phyloP scores from a whole-genome alignment of 2,888 invertebrate genomes.

The Caenorhabditis macrosperma region DNA sequence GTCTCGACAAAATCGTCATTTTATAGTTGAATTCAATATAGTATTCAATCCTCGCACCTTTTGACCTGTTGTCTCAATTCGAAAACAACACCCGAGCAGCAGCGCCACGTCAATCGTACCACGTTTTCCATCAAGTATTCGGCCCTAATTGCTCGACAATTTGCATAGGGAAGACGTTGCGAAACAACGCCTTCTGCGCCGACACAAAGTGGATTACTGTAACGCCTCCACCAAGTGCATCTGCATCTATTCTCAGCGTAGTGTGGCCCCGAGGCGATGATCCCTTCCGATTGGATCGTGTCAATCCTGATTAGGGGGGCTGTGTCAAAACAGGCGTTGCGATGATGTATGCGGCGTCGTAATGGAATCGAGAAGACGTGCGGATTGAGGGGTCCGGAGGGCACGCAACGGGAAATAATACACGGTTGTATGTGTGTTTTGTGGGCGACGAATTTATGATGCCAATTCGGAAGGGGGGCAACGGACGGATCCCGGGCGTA shows the following conservation, averaged over 20 bases:
- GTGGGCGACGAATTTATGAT: conserved; percentile 41
- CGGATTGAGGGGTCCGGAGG: conserved; percentile 17
- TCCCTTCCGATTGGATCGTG: conserved; percentile 38
- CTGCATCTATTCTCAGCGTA: neutral
- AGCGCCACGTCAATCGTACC: conserved; percentile 30
- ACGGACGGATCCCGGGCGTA: conserved; percentile 7
- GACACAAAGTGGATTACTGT: conserved; percentile 49
- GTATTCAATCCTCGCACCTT: conserved; percentile 5
- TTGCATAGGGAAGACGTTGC: conserved; percentile 33
- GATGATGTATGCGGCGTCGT: conserved; percentile 6
- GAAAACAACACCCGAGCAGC: conserved; percentile 1
- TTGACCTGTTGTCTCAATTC: conserved; percentile 5
- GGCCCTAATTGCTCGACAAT: conserved; percentile 34
- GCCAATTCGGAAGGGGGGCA: conserved; percentile 10
- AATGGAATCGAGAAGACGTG: conserved; percentile 7
- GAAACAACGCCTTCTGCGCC: too few species aligned
- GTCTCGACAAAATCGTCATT: too few species aligned
- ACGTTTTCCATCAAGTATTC: conserved; percentile 32
- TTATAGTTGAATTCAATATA: too few species aligned
- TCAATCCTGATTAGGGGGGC: conserved; percentile 46
- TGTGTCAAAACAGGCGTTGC: conserved; percentile 32
- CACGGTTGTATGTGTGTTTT: too few species aligned
- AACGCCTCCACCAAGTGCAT: conserved; percentile 51
- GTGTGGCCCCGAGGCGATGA: conserved; percentile 22
- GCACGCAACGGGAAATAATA: conserved; percentile 10